A percentile compares a stretch with the other conserved stretches of the same genome.
phyloP scores from a whole-genome alignment of 2,113 vertebrate species.

The Grammomys dolichurus region DNA sequence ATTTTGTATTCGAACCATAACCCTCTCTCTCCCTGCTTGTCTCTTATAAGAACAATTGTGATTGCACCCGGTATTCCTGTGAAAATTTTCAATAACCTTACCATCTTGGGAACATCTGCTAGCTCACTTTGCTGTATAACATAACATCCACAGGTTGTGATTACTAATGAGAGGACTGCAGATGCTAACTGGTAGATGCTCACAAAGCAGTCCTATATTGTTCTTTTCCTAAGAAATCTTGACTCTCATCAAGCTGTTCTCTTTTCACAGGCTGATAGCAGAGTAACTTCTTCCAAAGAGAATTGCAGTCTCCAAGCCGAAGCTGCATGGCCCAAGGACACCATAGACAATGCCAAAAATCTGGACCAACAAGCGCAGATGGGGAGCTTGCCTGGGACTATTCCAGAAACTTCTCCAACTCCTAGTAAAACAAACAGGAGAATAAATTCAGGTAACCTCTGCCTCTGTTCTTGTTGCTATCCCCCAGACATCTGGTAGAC shows the following conservation, averaged over 20 bases:
- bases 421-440: constrained; percentile 56
- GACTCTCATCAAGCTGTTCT: constrained; percentile 7
- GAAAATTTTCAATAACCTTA: background rate
- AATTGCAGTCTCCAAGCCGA: background rate
- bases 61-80: background rate
- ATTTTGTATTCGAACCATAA: background rate
- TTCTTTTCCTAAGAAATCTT: constrained; percentile 38
- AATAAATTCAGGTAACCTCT: constrained; percentile 76
- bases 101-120: background rate
- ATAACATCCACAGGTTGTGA: background rate
- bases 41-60: background rate
- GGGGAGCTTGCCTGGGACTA: constrained; percentile 63
- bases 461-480: background rate
- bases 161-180: background rate
- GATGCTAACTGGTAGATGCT: background rate
- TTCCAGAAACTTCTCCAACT: constrained; percentile 67
- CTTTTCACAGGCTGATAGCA: constrained; percentile 70
- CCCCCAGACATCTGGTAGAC: background rate
- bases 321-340: background rate
- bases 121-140: background rate
- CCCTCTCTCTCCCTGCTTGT: background rate
- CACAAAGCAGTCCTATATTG: background rate
- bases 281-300: background rate
- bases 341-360: constrained; percentile 7
- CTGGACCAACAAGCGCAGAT: constrained; percentile 31